Conservation (phyloP, 2,797 vertebrate species). For the Falco naumanni region DNA sequence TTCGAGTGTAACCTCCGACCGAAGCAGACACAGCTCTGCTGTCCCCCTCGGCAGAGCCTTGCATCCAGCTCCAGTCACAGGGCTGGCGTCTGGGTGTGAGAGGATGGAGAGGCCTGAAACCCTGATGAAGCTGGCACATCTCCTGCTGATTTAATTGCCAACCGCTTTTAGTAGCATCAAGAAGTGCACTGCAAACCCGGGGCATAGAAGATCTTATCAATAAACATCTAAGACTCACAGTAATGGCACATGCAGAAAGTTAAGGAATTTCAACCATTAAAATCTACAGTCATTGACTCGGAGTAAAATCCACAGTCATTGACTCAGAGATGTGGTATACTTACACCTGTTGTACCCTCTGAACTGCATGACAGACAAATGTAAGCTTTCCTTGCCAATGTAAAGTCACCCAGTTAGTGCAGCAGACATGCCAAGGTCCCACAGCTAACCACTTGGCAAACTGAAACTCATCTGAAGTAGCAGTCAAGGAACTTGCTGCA, state of each 20-base stretch:
- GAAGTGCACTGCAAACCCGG: neutral
- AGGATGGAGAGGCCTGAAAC: neutral
- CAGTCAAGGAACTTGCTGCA: neutral
- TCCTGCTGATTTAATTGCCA: neutral
- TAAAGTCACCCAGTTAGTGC: neutral
- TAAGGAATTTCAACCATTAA: neutral
- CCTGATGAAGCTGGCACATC: neutral
- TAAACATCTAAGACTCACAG: neutral
- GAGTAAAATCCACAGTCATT: neutral
- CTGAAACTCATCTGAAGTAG: neutral
- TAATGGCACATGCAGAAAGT: neutral
- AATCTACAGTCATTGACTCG: neutral
- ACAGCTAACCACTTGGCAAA: neutral
- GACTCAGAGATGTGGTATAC: neutral
- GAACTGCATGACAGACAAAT: neutral
- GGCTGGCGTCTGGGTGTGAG: neutral
- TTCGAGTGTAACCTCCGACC: too few relatives aligned
- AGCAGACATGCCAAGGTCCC: neutral
- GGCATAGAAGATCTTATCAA: neutral
- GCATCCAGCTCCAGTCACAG: rapidly evolving
- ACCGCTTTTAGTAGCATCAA: neutral
- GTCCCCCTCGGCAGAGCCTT: neutral
- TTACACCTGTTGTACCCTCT: too few relatives aligned
- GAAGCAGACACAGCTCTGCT: neutral
- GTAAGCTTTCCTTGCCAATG: neutral